These are phyloP conservation scores for Parthenolecanium corni DNA, from an alignment of 2,888 invertebrate genomes.

Conservation along the genomic window DNA sequence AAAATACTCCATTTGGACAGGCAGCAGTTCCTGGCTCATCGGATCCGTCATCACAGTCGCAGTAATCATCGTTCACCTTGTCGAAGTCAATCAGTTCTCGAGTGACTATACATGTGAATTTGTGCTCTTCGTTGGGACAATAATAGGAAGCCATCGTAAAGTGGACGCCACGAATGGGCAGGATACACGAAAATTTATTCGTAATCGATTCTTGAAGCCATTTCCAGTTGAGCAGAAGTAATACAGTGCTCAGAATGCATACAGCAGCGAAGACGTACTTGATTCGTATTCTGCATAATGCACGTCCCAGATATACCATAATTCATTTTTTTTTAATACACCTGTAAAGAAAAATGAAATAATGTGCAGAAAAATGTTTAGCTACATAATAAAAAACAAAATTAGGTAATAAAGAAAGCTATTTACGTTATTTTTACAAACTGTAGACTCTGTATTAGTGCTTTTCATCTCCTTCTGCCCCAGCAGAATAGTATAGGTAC, in stretches of 20 bases:
- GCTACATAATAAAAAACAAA: background rate
- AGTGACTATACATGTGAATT: slow-evolving; percentile 8
- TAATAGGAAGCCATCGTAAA: background rate
- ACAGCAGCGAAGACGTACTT: background rate
- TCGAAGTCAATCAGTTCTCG: slow-evolving; percentile 1
- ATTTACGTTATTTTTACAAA: background rate
- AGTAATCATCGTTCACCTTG: slow-evolving; percentile 80
- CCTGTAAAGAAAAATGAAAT: background rate
- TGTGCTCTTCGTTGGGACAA: background rate
- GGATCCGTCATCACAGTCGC: slow-evolving; percentile 81
- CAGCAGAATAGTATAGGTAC: no score
- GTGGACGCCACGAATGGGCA: slow-evolving; percentile 21
- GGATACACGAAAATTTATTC: background rate
- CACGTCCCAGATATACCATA: slow-evolving; percentile 18
- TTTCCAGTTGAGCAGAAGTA: slow-evolving; percentile 9
- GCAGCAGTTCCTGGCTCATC: slow-evolving; percentile 82
- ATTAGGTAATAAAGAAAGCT: background rate
- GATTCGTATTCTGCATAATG: no score
- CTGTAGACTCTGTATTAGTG: background rate
- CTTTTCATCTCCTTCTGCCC: slow-evolving; percentile 6
- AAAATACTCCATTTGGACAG: slow-evolving; percentile 69
- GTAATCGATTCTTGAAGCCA: slow-evolving; percentile 8
- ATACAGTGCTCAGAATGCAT: slow-evolving; percentile 8
- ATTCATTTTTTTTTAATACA: slow-evolving; percentile 8
- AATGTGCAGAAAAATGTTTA: background rate